These are phyloP conservation scores for Daubentonia madagascariensis DNA, from an alignment of 2,113 vertebrate genomes.

Conservation along the genomic window DNA sequence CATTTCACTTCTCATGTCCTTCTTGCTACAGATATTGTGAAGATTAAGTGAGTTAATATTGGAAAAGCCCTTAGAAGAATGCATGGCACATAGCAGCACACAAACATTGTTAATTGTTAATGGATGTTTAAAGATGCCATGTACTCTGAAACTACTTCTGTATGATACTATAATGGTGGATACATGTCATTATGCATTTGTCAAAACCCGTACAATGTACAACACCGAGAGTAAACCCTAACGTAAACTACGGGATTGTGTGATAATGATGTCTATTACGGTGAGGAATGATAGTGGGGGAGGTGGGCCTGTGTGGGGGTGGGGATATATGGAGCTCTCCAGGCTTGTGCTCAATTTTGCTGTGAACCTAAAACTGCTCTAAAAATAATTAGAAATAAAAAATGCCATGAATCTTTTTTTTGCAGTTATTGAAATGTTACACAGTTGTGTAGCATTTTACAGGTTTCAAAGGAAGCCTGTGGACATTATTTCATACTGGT, in stretches of 20 bases:
- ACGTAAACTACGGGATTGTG: too few species aligned
- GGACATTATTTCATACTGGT: neutral
- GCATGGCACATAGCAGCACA: neutral
- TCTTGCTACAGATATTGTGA: neutral
- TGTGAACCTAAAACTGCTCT: neutral
- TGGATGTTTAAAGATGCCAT: neutral
- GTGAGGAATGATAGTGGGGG: too few species aligned
- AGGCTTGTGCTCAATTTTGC: too few species aligned
- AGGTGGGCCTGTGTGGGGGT: too few species aligned
- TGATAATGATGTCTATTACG: too few species aligned
- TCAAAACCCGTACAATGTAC: too few species aligned
- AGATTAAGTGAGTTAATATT: neutral
- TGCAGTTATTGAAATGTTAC: neutral
- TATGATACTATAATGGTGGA: too few species aligned
- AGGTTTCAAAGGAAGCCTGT: neutral
- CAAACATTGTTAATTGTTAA: neutral
- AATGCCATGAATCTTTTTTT: neutral
- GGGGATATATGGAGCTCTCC: too few species aligned
- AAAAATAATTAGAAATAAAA: neutral
- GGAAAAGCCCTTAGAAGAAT: neutral
- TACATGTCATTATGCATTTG: too few species aligned
- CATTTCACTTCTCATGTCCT: neutral
- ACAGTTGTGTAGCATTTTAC: neutral
- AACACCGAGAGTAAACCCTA: too few species aligned
- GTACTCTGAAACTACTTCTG: neutral